Evolutionary conservation across 2,113 vertebrate species (phyloP).

Genomic region (Glareola pratincola): DNA sequence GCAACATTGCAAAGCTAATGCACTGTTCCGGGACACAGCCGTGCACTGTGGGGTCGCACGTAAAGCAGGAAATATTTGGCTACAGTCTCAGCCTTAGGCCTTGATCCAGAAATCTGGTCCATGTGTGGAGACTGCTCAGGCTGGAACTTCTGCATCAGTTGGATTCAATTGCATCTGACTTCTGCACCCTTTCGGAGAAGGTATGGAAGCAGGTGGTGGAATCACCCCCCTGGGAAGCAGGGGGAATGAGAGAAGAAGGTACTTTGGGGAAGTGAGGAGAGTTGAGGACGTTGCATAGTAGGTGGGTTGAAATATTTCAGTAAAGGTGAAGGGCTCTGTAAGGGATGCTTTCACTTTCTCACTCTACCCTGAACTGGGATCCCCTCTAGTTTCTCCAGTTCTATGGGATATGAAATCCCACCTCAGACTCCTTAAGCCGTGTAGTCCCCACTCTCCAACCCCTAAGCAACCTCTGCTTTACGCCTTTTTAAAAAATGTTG

Average conservation of each 20-base stretch:
- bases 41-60: neutral
- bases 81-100: constrained; percentile 8
- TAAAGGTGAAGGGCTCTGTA: neutral
- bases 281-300: neutral
- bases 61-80: constrained; percentile 48
- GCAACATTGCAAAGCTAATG: constrained; percentile 1
- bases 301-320: neutral
- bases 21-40: constrained; percentile 4
- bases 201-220: neutral
- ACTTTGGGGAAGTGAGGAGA: neutral
- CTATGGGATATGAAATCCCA: neutral
- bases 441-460: neutral
- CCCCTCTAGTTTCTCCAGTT: neutral
- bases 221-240: neutral
- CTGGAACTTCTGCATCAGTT: neutral
- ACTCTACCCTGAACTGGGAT: neutral
- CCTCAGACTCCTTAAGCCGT: neutral
- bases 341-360: neutral
- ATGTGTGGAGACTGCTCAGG: neutral
- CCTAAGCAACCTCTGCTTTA: neutral
- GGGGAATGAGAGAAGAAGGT: neutral
- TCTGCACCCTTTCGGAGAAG: neutral
- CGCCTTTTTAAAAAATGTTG: neutral
- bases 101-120: constrained; percentile 27
- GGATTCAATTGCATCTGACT: neutral